Base-by-base conservation (phyloP, 2,888 invertebrate genomes). In the Suillia variegata region DNA sequence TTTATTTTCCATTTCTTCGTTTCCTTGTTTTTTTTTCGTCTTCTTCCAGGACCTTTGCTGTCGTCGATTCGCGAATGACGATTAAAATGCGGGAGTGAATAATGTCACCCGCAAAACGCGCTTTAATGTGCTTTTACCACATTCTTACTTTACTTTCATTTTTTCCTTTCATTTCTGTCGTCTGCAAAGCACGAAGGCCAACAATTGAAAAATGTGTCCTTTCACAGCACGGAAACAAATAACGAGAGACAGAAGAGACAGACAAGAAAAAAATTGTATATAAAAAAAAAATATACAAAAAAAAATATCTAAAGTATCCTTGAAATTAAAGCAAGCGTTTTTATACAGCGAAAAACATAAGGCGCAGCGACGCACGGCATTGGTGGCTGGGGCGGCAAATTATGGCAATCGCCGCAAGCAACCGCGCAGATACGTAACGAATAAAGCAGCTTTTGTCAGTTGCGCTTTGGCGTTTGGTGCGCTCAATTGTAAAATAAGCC, bases 151-250 rank as follows among this genome's bases (percentile, higher is more conserved):
- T n/a, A n/a, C n/a, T n/a, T n/a, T n/a, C n/a, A n/a, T n/a, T n/a
- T n/a, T n/a, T n/a, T n/a, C n/a, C n/a, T n/a, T n/a, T 31, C 18
- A 20, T 13, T n/a, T 4, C 4, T 20, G 45, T 18, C 13, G 45
- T 45, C 45, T 18, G 15, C 18, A 3, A 45, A n/a, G n/a, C 45
- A 21, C 48, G 45, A 45, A n/a, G 33, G 20, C 22, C 54, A 53
- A 45, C 61, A 52, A 54, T 58, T 58, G 61, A 61, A 58, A 50
- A 55, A 50, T 54, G 15, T 47, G 24, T 45, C 45, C 42, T 17
- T 33, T 18, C 45, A 45, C 21, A 33, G 42, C n/a, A 55, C 31
- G 52, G 34, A 26, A 6, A 6, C 26, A 26, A 26, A 26, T 10
- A 10, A 26, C 26, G 10, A 5, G 26, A 26, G 26, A 5, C 26